Conservation (phyloP, 2,797 vertebrate species). For the Molossus molossus region DNA sequence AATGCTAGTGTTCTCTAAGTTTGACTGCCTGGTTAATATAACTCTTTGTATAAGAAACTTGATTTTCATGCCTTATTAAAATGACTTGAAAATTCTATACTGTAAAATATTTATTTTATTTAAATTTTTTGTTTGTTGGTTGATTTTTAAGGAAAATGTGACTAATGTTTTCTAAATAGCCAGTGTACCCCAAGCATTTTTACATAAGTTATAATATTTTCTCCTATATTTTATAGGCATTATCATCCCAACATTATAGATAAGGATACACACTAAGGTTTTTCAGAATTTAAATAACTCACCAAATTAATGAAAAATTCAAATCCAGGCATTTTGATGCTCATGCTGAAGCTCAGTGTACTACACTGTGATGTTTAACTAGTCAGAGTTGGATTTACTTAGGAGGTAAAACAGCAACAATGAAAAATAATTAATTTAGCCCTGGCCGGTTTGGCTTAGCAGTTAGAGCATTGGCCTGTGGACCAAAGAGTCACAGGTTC, state of each 20-base stretch:
- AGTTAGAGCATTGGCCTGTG: no score
- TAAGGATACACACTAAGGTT: background rate
- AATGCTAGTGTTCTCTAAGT: conserved; percentile 65
- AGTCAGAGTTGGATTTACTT: background rate
- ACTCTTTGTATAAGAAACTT: background rate
- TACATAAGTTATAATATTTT: background rate
- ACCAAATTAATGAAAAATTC: background rate
- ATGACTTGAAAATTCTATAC: background rate
- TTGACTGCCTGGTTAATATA: conserved; percentile 12
- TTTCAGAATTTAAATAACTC: background rate
- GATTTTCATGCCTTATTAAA: conserved; percentile 9
- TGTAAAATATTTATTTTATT: conserved; percentile 39
- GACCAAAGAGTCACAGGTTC: no score
- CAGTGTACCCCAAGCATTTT: background rate
- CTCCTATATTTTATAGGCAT: background rate
- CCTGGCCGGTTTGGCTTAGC: no score
- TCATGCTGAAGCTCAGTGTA: background rate
- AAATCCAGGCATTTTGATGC: background rate
- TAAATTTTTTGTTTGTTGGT: background rate
- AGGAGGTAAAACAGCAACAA: background rate
- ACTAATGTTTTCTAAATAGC: background rate
- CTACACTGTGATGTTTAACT: background rate
- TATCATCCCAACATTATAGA: background rate
- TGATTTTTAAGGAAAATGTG: background rate
- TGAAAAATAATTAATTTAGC: no score